phyloP scores from a whole-genome alignment of 2,113 vertebrate genomes.

The Desmodus rotundus region DNA sequence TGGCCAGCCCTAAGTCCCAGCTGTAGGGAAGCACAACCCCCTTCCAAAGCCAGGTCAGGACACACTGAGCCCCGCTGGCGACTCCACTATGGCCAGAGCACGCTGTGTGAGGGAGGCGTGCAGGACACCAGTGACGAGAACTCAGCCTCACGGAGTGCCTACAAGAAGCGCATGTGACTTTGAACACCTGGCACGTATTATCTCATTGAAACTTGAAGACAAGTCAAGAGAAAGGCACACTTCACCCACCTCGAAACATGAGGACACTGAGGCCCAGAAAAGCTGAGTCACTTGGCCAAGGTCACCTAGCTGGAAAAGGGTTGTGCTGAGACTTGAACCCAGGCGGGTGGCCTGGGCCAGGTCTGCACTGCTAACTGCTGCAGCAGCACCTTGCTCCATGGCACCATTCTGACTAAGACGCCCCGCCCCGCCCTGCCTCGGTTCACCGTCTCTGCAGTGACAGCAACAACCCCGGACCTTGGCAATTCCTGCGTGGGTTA shows the following conservation, averaged over 20 bases:
- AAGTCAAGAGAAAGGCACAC: not conserved
- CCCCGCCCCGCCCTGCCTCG: not conserved
- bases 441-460: not conserved
- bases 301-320: not conserved
- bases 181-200: not conserved
- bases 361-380: not conserved
- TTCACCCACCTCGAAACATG: not conserved
- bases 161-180: not conserved
- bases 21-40: not conserved
- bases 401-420: accelerated
- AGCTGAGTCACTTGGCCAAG: not conserved
- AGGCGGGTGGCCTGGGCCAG: not conserved
- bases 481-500: not conserved
- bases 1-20: not conserved
- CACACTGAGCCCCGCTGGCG: accelerated
- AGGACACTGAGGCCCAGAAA: not conserved
- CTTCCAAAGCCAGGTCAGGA: not conserved
- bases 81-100: not conserved
- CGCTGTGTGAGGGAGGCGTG: not conserved
- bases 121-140: too few species aligned
- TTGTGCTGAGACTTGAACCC: not conserved
- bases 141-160: not conserved
- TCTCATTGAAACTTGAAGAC: not conserved
- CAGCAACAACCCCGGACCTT: not conserved
- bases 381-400: not conserved